Conservation (phyloP, 2,888 invertebrate genomes). For the Eledone cirrhosa region DNA sequence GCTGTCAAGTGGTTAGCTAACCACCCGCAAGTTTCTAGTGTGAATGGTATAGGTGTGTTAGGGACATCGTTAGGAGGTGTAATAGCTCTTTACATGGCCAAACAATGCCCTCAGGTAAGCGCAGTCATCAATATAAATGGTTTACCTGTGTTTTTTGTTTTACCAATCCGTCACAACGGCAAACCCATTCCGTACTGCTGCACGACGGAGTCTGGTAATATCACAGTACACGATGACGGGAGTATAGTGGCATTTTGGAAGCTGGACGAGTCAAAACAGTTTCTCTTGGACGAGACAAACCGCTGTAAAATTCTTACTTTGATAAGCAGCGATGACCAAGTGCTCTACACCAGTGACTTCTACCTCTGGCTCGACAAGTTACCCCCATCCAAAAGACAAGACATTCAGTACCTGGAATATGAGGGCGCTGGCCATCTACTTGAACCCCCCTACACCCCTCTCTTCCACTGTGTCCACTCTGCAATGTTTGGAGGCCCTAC, state of each 20-base stretch:
- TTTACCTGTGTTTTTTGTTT: neutral
- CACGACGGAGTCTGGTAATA: neutral
- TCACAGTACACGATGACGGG: neutral
- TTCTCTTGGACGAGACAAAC: neutral
- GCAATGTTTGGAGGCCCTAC: neutral
- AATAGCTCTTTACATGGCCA: neutral
- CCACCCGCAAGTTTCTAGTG: neutral
- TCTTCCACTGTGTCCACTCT: slow-evolving; percentile 24
- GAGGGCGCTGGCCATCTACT: slow-evolving; percentile 56
- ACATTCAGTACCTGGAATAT: slow-evolving; percentile 41
- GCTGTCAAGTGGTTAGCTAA: neutral
- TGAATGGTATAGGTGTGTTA: neutral
- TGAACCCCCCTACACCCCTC: slow-evolving; percentile 54
- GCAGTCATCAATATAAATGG: neutral
- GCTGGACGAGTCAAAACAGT: neutral
- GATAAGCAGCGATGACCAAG: neutral
- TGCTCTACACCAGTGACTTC: neutral
- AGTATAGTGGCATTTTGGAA: neutral
- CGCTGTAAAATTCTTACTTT: neutral
- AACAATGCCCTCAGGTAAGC: neutral
- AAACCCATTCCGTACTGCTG: neutral
- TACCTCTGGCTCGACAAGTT: neutral
- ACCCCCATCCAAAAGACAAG: slow-evolving; percentile 38
- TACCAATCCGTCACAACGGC: neutral
- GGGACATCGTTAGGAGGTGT: neutral